These are phyloP conservation scores for Sebastes diaconus DNA, from an alignment of 2,797 vertebrate genomes.

Conservation along the genomic window DNA sequence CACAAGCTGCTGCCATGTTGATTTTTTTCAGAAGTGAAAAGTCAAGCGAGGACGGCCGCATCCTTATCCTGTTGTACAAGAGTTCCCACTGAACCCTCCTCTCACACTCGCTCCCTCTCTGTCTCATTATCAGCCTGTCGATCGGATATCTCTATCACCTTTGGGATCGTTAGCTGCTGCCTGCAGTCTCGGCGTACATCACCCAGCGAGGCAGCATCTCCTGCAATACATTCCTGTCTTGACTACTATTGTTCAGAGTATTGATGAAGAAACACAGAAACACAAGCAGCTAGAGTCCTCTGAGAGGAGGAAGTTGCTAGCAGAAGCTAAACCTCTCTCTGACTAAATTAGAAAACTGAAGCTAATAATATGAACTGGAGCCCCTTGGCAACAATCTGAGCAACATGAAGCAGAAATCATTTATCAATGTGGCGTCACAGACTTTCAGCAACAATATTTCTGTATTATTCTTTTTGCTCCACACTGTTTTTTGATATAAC, in stretches of 20 bases:
- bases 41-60: slow-evolving; percentile 61
- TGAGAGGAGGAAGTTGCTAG: slow-evolving; percentile 5
- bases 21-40: slow-evolving; percentile 63
- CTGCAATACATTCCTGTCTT: slow-evolving; percentile 17
- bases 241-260: slow-evolving; percentile 8
- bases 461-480: background rate
- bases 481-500: background rate
- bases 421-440: background rate
- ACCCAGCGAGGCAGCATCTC: slow-evolving; percentile 33
- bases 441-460: background rate
- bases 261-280: slow-evolving; percentile 20
- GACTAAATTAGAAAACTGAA: slow-evolving; percentile 28
- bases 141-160: slow-evolving; percentile 73
- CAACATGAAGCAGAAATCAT: slow-evolving; percentile 19
- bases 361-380: slow-evolving; percentile 16
- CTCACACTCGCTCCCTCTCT: slow-evolving; percentile 58
- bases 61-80: slow-evolving; percentile 65
- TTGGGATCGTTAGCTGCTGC: slow-evolving; percentile 66
- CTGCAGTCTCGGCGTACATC: slow-evolving; percentile 36
- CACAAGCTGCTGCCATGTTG: slow-evolving; percentile 64
- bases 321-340: background rate
- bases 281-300: background rate
- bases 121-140: slow-evolving; percentile 69
- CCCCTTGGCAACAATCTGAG: slow-evolving; percentile 5
- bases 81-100: slow-evolving; percentile 56